A percentile compares a stretch with the other conserved stretches of the same genome.
These are phyloP conservation scores for Cinclus cinclus DNA, from an alignment of 2,113 vertebrate genomes.

Conservation along the genomic window DNA sequence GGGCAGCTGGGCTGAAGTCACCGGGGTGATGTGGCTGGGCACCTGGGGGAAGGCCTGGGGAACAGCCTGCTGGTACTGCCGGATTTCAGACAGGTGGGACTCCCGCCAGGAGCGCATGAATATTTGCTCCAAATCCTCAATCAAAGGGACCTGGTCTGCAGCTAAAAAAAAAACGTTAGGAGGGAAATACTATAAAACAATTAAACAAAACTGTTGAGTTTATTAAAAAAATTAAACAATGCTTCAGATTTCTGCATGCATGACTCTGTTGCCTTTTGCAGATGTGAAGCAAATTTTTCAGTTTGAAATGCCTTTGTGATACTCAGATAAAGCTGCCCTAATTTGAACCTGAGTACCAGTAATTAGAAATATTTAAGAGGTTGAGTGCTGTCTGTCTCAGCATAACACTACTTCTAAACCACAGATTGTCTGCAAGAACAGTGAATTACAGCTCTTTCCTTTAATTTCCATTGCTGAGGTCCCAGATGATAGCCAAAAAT, in stretches of 20 bases:
- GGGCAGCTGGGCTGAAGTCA: slow-evolving; percentile 90
- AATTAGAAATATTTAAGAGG: background rate
- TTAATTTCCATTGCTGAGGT: background rate
- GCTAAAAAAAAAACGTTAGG: slow-evolving; percentile 54
- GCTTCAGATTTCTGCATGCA: background rate
- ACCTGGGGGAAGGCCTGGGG: slow-evolving; percentile 71
- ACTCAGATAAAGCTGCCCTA: background rate
- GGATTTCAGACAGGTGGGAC: slow-evolving; percentile 89
- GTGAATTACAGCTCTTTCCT: background rate
- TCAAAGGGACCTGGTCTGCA: slow-evolving; percentile 90
- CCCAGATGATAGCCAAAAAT: background rate
- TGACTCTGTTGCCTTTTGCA: background rate
- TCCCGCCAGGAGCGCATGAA: slow-evolving; percentile 96
- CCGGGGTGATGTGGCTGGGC: slow-evolving; percentile 72
- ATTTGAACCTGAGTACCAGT: background rate
- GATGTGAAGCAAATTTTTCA: background rate
- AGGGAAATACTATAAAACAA: background rate
- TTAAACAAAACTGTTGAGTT: background rate
- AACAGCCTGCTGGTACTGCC: slow-evolving; percentile 86
- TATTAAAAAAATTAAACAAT: background rate
- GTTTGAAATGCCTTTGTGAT: background rate
- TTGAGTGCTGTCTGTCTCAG: background rate
- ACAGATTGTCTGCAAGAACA: background rate
- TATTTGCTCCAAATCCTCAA: slow-evolving; percentile 96
- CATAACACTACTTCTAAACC: background rate